Conservation (phyloP, 2,888 invertebrate species). For the Desoria tigrina region DNA sequence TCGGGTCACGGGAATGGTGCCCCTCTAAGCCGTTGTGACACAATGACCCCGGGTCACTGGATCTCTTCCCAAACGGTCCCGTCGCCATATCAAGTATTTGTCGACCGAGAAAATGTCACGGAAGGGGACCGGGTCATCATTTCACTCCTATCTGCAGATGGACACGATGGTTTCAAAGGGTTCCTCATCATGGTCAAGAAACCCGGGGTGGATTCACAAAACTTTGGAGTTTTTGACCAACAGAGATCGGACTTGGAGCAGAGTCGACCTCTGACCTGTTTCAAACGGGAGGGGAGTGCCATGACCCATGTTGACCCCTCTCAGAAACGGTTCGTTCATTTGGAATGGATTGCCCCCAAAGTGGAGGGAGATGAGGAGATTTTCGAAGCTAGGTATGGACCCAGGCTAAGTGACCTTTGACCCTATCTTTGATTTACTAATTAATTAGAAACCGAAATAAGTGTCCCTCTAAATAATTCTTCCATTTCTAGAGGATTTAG, state of each 20-base stretch:
- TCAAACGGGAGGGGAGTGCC: conserved; percentile 26
- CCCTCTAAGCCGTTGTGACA: conserved; percentile 28
- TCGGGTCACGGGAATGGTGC: conserved; percentile 33
- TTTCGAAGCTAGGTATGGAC: conserved; percentile 5
- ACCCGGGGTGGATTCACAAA: conserved; percentile 9
- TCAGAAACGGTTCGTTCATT: conserved; percentile 23
- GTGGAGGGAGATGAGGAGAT: conserved; percentile 6
- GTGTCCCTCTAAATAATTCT: too few relatives aligned
- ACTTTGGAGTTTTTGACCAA: conserved; percentile 28
- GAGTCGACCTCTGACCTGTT: conserved; percentile 29
- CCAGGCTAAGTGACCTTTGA: too few relatives aligned
- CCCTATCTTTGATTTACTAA: too few relatives aligned
- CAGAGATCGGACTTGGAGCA: conserved; percentile 11
- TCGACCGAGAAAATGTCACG: conserved; percentile 18
- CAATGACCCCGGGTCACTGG: conserved; percentile 40
- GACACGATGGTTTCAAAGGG: conserved; percentile 28
- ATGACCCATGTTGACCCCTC: conserved; percentile 29
- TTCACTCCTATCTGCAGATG: conserved; percentile 20
- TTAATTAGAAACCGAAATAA: too few relatives aligned
- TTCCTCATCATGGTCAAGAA: conserved; percentile 35
- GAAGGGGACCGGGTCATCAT: conserved; percentile 30
- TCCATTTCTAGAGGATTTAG: too few relatives aligned
- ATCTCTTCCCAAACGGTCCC: conserved; percentile 21
- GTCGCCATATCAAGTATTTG: conserved; percentile 26
- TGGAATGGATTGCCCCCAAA: conserved; percentile 34